Conservation (phyloP, 2,113 vertebrate species). For the Gavia stellata region DNA sequence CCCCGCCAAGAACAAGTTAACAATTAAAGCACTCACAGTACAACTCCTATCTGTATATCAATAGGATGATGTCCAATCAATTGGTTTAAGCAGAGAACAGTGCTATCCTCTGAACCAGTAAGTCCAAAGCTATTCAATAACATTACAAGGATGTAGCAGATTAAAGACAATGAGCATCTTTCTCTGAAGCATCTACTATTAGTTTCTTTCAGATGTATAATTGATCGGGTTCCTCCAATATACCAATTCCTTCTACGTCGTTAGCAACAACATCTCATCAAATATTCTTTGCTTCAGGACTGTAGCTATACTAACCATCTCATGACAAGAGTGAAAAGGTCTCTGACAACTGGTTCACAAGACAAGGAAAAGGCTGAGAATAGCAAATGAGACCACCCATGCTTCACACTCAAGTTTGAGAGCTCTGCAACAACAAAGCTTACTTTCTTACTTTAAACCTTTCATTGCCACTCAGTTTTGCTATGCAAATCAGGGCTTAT, state of each 20-base stretch:
- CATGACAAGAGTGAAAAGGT: not conserved
- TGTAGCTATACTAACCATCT: not conserved
- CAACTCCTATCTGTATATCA: not conserved
- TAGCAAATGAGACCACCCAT: constrained; percentile 50
- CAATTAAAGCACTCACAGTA: not conserved
- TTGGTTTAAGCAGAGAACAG: not conserved
- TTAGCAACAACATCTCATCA: not conserved
- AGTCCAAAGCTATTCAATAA: not conserved
- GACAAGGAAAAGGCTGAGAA: constrained; percentile 19
- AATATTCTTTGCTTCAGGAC: not conserved
- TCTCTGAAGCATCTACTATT: not conserved
- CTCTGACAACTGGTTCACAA: constrained; percentile 19
- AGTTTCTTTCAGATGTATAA: not conserved
- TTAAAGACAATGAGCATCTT: not conserved
- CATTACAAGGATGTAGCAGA: not conserved
- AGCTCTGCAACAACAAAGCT: constrained; percentile 44
- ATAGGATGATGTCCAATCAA: not conserved
- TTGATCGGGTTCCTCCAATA: not conserved
- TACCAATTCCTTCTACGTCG: not conserved
- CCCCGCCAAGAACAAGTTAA: not conserved
- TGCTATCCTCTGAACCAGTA: not conserved
- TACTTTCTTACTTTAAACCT: constrained; percentile 37
- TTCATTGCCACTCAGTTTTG: constrained; percentile 42
- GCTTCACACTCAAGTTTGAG: constrained; percentile 29
- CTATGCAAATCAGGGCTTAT: constrained; percentile 47